Evolutionary conservation across 2,888 invertebrate species (phyloP), one percentile per base, ranked within the genome.

Genomic region (Teleogryllus oceanicus): DNA sequence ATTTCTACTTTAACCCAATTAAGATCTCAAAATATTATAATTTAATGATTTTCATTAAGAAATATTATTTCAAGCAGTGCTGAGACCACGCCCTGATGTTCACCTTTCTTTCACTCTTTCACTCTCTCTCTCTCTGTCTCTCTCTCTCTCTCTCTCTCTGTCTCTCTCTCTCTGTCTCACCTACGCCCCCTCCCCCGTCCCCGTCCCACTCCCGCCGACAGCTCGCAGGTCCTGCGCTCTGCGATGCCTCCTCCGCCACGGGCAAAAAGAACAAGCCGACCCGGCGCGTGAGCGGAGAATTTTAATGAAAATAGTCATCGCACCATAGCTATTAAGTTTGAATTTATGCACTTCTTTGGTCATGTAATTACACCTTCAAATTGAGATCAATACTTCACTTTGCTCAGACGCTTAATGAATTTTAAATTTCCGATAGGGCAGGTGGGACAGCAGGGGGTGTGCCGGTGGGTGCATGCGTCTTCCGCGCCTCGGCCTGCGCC

Each of bases 361-460:
- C 62, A 16, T 62, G 62, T 62, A 16, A 62, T 62, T 62, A 62
- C 62, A 62, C 62, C 62, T 62, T 62, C 62, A 62, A 62, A 62
- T 62, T 62, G 62, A 62, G 18, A 62, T 62, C 62, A 62, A 62
- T 62, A 18, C 62, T 62, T 18, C 62, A 18, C 62, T 16, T 62
- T 62, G 13, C 62, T 16, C 16, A 18, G 62, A 62, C 62, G 62
- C 62, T 62, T 62, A 62, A 16, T 62, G 62, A 62, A 18, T 62
- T 62, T 62, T 62, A 62, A 62, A 62, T 62, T 62, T 62, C 62
- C 62, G 62, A 18, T 62, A 62, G 18, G 16, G 62, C 62, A 16
- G 18, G 62, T 16, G 18, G 18, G 24, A 37, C 24, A 37, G 24
- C 24, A 37, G 24, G 24, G 24, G 24, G 24, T 2, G 24, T 37